Conservation (phyloP, 1,140 invertebrate genomes). For the Drosophila willistoni region DNA sequence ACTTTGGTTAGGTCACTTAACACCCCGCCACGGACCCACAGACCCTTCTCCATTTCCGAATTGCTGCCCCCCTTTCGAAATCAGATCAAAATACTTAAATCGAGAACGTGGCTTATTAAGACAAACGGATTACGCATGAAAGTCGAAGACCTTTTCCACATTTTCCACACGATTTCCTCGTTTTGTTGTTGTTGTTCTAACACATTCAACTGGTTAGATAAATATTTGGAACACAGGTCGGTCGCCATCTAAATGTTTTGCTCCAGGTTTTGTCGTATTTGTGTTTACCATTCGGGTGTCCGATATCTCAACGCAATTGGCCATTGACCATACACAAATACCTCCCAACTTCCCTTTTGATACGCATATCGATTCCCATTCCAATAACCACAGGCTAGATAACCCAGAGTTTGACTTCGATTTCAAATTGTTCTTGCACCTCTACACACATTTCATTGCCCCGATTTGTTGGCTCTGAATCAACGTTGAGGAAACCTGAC, state of each 20-base stretch:
- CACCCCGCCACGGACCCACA: background rate
- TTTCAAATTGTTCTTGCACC: conserved; percentile 7
- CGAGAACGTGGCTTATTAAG: conserved; percentile 11
- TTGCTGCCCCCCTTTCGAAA: background rate
- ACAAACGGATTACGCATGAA: conserved; percentile 11
- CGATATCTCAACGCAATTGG: conserved; percentile 7
- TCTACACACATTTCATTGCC: conserved; percentile 3
- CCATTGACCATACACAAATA: background rate
- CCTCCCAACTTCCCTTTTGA: background rate
- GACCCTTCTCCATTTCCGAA: background rate
- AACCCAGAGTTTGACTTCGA: background rate
- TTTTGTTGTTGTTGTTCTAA: conserved; percentile 4
- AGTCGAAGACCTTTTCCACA: conserved; percentile 7
- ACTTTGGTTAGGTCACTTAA: conserved; percentile 3
- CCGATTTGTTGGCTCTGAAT: conserved; percentile 1
- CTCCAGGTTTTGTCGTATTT: background rate
- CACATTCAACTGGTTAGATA: conserved; percentile 10
- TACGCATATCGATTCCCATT: background rate
- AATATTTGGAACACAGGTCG: conserved; percentile 10
- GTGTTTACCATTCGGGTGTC: conserved; percentile 8
- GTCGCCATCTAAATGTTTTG: conserved; percentile 7
- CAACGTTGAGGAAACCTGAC: background rate
- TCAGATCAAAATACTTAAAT: conserved; percentile 14
- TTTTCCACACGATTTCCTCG: conserved; percentile 7
- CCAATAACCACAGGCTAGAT: conserved; percentile 1